Conservation (phyloP, 1,140 invertebrate species). For the Cyphomyrmex costatus region DNA sequence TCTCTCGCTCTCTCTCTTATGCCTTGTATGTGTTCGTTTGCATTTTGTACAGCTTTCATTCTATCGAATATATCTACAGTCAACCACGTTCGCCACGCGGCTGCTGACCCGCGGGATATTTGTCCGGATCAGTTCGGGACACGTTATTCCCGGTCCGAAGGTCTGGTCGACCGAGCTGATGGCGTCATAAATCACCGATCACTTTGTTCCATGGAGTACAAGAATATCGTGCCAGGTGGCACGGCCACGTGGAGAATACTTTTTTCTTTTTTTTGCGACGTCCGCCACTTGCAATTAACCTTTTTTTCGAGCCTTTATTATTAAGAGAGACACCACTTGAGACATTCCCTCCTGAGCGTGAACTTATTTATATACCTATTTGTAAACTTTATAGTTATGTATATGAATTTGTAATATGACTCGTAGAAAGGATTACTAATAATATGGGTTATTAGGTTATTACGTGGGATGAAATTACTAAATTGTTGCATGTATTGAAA, state of each 20-base stretch:
- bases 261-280: not conserved
- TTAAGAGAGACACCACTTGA: not conserved
- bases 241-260: slow-evolving; percentile 38
- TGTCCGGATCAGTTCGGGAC: slow-evolving; percentile 46
- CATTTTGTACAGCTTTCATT: slow-evolving; percentile 37
- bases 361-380: not conserved
- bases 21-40: not conserved
- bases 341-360: not conserved
- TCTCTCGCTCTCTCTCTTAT: not conserved
- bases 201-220: slow-evolving; percentile 52
- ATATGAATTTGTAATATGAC: not conserved
- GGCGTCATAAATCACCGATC: slow-evolving; percentile 61
- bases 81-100: slow-evolving; percentile 40
- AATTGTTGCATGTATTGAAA: not conserved
- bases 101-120: slow-evolving; percentile 56
- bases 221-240: slow-evolving; percentile 54
- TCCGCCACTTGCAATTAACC: slow-evolving; percentile 35
- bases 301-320: slow-evolving; percentile 29
- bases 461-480: not conserved
- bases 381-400: not conserved
- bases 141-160: slow-evolving; percentile 36
- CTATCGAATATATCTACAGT: slow-evolving; percentile 49
- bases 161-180: slow-evolving; percentile 10
- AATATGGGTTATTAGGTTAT: not conserved
- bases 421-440: not conserved